Conservation (phyloP, 1,140 invertebrate genomes). For the Eufriesea mexicana region DNA sequence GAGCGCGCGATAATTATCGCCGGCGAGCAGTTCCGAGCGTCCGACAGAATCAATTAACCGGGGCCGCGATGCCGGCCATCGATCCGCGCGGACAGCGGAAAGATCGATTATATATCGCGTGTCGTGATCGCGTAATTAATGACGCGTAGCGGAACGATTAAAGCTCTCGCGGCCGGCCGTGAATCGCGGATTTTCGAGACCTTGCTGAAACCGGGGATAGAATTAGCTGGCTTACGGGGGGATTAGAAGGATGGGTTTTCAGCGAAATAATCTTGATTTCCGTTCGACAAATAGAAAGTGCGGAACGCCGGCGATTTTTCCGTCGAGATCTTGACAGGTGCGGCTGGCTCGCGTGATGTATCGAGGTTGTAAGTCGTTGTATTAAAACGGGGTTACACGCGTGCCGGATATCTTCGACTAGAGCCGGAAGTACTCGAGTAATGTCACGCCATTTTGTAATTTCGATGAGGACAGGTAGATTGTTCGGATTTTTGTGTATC, state of each 20-base stretch:
- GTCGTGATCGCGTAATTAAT: slow-evolving; percentile 69
- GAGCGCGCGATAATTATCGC: slow-evolving; percentile 63
- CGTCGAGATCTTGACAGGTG: too few species aligned
- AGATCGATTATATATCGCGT: slow-evolving; percentile 64
- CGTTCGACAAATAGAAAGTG: too few species aligned
- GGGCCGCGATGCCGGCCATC: slow-evolving; percentile 26
- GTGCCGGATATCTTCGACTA: too few species aligned
- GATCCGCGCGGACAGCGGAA: slow-evolving; percentile 49
- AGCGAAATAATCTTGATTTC: too few species aligned
- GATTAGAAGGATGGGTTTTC: slow-evolving; percentile 2
- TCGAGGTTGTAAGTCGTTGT: too few species aligned
- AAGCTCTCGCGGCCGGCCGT: slow-evolving; percentile 46
- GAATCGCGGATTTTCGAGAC: slow-evolving; percentile 49
- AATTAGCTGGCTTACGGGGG: background rate
- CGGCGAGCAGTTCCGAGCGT: slow-evolving; percentile 31
- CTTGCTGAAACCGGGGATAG: background rate
- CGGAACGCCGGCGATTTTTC: too few species aligned
- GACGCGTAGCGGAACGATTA: slow-evolving; percentile 61
- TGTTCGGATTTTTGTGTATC: too few species aligned
- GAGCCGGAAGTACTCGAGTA: too few species aligned
- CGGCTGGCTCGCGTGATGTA: too few species aligned
- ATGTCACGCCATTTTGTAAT: too few species aligned
- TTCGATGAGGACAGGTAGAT: too few species aligned
- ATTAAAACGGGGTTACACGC: too few species aligned
- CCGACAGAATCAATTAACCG: slow-evolving; percentile 65